Evolutionary conservation across 2,888 invertebrate species (phyloP), one percentile per base, ranked within the genome.

Genomic region (Athetis lepigone): DNA sequence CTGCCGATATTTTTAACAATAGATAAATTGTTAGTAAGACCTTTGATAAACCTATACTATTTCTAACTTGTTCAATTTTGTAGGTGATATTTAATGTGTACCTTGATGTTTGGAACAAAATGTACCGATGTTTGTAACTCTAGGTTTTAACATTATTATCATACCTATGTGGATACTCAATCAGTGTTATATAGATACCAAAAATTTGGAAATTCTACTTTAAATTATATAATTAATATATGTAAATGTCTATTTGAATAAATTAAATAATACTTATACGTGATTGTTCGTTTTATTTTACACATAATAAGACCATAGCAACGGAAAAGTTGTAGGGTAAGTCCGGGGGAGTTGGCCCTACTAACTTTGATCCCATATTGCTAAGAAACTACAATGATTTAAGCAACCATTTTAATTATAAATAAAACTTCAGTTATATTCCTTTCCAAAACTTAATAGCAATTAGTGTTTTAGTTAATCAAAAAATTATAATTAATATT

Each of bases 51-150:
- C 83, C 90, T 93, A 92, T 92, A 92, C 92, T 92, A 92, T 94
- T 92, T 94, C 93, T 93, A 92, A 94, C 92, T 93, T 92, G 94
- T 94, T 94, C 94, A 94, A 94, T 93, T 94, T 94, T 94, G 93
- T 94, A 94, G 94, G 87, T 90, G 90, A 93, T 92, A 91, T 93
- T 90, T 94, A 93, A 88, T 88, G 89, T 90, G 92, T 93, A 93
- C 91, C 90, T 92, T 88, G 90, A 92, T 90, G 90, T 94, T 94
- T 92, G 89, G 89, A 91, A 88, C 87, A 89, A 91, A 88, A 89
- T 91, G 88, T 94, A 93, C 90, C 90, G 79, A 81, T 78, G 85
- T 91, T 89, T 90, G 87, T 92, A 91, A 90, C 85, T 87, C 88
- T 92, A 92, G 91, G 88, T 89, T 88, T 85, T 89, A 92, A 83